Conservation (phyloP, 2,113 vertebrate species). For the Ahaetulla prasina region DNA sequence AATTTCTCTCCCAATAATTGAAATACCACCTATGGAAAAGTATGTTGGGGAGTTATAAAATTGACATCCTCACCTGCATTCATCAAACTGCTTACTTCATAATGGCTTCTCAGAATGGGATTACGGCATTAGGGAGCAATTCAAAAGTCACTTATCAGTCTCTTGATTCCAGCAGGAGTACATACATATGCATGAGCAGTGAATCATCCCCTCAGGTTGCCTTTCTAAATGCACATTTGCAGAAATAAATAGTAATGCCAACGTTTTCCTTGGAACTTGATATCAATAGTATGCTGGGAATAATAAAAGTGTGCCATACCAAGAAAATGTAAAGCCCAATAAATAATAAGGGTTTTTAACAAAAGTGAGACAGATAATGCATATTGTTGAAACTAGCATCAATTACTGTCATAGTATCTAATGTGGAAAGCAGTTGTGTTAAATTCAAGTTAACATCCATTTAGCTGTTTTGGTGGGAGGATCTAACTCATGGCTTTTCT, state of each 20-base stretch:
- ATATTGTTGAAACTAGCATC: not conserved
- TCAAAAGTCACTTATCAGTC: not conserved
- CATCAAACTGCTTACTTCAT: not conserved
- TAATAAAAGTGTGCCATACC: not conserved
- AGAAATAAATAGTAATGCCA: conserved; percentile 10
- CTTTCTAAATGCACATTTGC: not conserved
- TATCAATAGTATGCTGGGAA: not conserved
- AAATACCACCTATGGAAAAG: not conserved
- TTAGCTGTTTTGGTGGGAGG: not conserved
- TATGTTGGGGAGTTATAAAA: not conserved
- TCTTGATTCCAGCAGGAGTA: not conserved
- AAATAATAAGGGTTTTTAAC: not conserved
- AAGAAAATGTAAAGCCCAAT: not conserved
- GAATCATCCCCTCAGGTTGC: conserved; percentile 5
- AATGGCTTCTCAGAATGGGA: not conserved
- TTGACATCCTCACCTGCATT: not conserved
- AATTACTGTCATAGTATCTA: not conserved
- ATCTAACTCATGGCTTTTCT: not conserved
- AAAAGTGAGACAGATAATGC: not conserved
- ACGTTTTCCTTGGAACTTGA: not conserved
- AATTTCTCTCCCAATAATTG: not conserved
- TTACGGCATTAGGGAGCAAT: not conserved
- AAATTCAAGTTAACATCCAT: not conserved
- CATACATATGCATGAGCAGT: not conserved
- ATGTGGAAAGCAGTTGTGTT: not conserved